Evolutionary conservation across 2,888 invertebrate genomes (phyloP), one percentile per base, ranked within the genome.

Genomic region (Chesias legatella): DNA sequence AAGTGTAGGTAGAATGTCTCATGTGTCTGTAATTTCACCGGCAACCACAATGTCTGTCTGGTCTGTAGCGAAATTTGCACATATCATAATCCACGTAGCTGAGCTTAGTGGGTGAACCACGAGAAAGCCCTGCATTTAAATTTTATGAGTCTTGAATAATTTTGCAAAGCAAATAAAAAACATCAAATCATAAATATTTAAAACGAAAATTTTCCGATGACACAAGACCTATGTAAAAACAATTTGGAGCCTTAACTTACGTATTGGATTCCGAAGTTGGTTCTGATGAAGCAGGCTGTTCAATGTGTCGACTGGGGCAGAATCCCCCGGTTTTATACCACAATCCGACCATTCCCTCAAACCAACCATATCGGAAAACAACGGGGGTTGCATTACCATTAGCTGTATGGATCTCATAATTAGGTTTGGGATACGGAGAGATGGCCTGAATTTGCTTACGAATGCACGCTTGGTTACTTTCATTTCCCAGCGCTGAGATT

Each of bases 311-410:
- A 59, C 25, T 37, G 32, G 23, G n/a, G 26, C 25, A 22, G 34
- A 37, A 42, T 21, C 48, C 13, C 41, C 36, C 62, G 44, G 22
- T 73, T 82, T 76, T 82, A 82, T 83, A 82, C 68, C 50, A 36
- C 53, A 64, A 40, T 47, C 41, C 34, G 53, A 57, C 43, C 57
- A 60, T 53, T 51, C 43, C 57, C 35, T 29, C 48, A 58, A 81
- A 76, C 67, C 48, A 81, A 79, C 68, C 79, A 44, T 67, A 56
- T 46, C 71, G 51, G 38, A 34, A 59, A 55, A 53, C 79, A 47
- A 56, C 66, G 56, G 73, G 79, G 49, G 55, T 45, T 35, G 30
- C 49, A 41, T 27, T 43, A 63, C 67, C 72, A 73, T 73, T 77
- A 68, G 56, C 63, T 64, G 47, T 64, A 65, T 63, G 58, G 58